Conservation (phyloP, 2,113 vertebrate species). For the Lagopus muta region DNA sequence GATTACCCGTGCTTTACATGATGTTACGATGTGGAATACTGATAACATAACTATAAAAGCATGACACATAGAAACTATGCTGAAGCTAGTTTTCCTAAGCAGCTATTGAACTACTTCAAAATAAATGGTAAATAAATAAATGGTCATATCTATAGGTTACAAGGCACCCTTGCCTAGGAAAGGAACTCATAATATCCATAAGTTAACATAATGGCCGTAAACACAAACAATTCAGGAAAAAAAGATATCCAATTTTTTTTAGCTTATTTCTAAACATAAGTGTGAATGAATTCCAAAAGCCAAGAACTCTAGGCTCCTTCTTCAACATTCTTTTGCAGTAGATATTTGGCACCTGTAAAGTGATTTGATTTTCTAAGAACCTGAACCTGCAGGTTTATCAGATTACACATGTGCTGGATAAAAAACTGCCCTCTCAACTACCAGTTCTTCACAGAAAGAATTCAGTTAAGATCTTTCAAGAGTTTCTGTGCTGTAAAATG, state of each 20-base stretch:
- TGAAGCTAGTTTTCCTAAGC: neutral
- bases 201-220: neutral
- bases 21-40: no score
- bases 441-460: neutral
- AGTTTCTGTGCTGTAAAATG: neutral
- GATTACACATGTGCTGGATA: neutral
- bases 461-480: neutral
- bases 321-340: neutral
- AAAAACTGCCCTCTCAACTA: neutral
- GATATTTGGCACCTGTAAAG: neutral
- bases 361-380: neutral
- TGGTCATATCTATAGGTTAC: neutral
- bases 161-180: neutral
- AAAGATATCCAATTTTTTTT: neutral
- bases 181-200: neutral
- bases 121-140: neutral
- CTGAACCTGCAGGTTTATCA: neutral
- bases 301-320: neutral
- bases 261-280: neutral
- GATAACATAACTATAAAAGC: no score
- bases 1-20: no score
- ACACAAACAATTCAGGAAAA: neutral
- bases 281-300: neutral
- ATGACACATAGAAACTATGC: neutral
- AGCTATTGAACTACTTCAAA: neutral